phyloP scores from a whole-genome alignment of 2,797 vertebrate genomes.

The Hypotaenidia okinawae region DNA sequence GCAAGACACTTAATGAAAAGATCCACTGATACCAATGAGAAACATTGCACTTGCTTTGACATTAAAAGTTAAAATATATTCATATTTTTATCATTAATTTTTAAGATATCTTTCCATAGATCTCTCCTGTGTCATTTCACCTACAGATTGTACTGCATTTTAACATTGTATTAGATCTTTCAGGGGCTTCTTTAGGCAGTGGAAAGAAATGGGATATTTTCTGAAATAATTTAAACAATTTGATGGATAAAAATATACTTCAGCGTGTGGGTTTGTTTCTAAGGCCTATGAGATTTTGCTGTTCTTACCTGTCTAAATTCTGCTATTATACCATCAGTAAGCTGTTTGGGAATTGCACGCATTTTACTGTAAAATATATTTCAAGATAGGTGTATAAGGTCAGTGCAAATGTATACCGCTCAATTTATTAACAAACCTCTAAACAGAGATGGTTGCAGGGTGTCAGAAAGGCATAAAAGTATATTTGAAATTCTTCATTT shows the following conservation, averaged over 20 bases:
- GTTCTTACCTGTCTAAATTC: slow-evolving; percentile 45
- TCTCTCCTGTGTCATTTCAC: neutral
- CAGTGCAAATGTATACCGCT: slow-evolving; percentile 17
- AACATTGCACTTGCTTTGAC: slow-evolving; percentile 9
- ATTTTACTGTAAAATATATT: neutral
- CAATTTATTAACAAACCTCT: slow-evolving; percentile 26
- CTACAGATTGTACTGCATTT: neutral
- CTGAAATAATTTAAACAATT: slow-evolving; percentile 44
- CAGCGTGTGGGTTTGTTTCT: slow-evolving; percentile 9
- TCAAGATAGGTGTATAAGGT: slow-evolving; percentile 16
- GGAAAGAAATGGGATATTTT: neutral
- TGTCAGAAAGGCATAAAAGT: slow-evolving; percentile 42
- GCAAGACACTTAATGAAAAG: neutral
- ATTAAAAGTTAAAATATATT: neutral
- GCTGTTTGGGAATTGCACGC: slow-evolving; percentile 28
- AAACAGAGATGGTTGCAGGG: neutral
- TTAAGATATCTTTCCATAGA: neutral
- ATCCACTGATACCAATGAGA: neutral
- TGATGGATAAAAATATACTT: slow-evolving; percentile 4
- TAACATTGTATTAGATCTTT: slow-evolving; percentile 24
- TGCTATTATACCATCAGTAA: slow-evolving; percentile 30
- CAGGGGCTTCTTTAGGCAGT: slow-evolving; percentile 38
- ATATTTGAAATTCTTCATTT: slow-evolving; percentile 21
- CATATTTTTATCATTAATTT: neutral
- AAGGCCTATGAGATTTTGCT: slow-evolving; percentile 18